Conservation (phyloP, 2,113 vertebrate genomes). For the Corythoichthys intestinalis region DNA sequence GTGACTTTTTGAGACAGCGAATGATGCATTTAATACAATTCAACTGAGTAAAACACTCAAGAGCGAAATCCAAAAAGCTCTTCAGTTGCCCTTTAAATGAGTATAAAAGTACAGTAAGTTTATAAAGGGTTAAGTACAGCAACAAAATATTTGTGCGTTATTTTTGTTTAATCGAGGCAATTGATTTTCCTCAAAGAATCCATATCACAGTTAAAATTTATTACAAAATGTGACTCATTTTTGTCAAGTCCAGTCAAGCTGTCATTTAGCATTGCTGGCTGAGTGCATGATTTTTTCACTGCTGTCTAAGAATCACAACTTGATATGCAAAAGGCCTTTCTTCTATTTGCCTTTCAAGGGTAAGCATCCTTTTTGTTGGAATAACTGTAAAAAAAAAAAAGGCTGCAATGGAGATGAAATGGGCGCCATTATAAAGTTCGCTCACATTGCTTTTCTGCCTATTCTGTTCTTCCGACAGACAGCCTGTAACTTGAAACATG, state of each 20-base stretch:
- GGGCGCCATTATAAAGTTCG: slow-evolving; percentile 5
- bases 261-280: background rate
- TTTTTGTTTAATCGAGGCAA: too few relatives aligned
- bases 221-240: background rate
- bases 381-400: slow-evolving; percentile 2
- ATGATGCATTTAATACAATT: too few relatives aligned
- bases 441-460: slow-evolving; percentile 15
- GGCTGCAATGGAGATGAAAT: background rate
- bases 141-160: too few relatives aligned
- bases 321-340: background rate
- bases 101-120: too few relatives aligned
- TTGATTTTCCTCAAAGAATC: background rate
- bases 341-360: background rate
- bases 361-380: background rate
- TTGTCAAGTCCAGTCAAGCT: background rate
- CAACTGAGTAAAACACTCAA: too few relatives aligned
- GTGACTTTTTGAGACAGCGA: too few relatives aligned
- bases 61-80: too few relatives aligned
- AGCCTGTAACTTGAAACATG: slow-evolving; percentile 2
- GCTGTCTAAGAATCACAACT: background rate
- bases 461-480: slow-evolving; percentile 14
- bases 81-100: too few relatives aligned
- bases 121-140: too few relatives aligned
- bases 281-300: background rate
- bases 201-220: background rate